A percentile compares a stretch with the other conserved stretches of the same genome.
Conservation (phyloP, 2,113 vertebrate genomes). For the Ptilorrhoa leucosticta region DNA sequence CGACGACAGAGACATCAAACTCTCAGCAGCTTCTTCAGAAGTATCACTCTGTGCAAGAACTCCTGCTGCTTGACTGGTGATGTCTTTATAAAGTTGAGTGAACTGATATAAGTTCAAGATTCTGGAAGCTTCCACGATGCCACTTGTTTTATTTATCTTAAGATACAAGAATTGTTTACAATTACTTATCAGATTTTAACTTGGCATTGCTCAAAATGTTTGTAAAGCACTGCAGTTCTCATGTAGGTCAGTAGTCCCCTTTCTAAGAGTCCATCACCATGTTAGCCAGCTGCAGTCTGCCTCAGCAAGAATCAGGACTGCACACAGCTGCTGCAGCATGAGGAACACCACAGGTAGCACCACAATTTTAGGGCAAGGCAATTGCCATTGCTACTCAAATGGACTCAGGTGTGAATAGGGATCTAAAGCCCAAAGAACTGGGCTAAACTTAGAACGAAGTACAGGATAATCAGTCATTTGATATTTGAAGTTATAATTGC, state of each 20-base stretch:
- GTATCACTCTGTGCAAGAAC: conserved; percentile 75
- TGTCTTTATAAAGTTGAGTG: conserved; percentile 92
- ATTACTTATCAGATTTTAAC: neutral
- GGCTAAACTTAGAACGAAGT: neutral
- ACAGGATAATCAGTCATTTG: neutral
- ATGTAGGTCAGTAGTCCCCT: neutral
- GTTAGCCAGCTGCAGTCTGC: neutral
- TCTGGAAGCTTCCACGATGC: conserved; percentile 88
- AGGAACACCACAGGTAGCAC: neutral
- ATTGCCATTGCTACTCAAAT: neutral
- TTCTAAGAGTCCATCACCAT: neutral
- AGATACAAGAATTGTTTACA: conserved; percentile 33
- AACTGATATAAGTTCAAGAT: conserved; percentile 99
- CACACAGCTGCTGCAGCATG: neutral
- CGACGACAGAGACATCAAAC: conserved; percentile 75
- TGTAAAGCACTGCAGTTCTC: neutral
- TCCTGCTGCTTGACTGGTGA: conserved; percentile 90
- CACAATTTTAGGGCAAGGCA: neutral
- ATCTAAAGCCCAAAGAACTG: neutral
- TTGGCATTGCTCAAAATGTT: neutral
- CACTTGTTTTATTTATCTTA: conserved; percentile 94
- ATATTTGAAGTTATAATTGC: neutral
- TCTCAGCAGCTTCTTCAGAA: conserved; percentile 74
- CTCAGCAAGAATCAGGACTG: neutral
- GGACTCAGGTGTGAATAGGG: neutral